phyloP scores from a whole-genome alignment of 2,113 vertebrate species.

The Tragelaphus scriptus region DNA sequence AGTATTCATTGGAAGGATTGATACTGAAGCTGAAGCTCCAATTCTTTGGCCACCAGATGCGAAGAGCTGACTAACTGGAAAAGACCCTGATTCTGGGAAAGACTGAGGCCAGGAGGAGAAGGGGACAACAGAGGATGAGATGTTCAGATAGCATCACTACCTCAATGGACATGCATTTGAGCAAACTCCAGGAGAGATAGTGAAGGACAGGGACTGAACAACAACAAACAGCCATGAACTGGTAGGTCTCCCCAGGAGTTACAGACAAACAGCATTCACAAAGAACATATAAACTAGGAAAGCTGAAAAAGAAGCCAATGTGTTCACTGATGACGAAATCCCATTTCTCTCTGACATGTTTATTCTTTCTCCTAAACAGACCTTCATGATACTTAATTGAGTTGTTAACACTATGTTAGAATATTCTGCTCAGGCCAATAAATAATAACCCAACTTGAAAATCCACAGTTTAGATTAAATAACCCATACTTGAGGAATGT shows the following conservation, averaged over 20 bases:
- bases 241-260: not conserved
- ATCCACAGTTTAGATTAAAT: constrained; percentile 17
- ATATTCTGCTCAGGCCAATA: not conserved
- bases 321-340: not conserved
- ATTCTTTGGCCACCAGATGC: not conserved
- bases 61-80: not conserved
- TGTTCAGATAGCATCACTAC: not conserved
- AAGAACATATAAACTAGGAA: not conserved
- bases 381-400: not conserved
- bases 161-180: not conserved
- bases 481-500: not conserved
- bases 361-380: constrained; percentile 10
- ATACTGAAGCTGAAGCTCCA: not conserved
- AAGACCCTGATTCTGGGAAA: not conserved
- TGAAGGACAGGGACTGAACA: not conserved
- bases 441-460: constrained; percentile 19
- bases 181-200: not conserved
- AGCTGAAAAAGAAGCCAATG: not conserved
- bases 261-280: not conserved
- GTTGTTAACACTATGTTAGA: not conserved
- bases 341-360: constrained; percentile 1
- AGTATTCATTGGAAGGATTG: not conserved
- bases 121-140: not conserved
- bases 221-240: not conserved
- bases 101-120: not conserved